Base-by-base conservation (phyloP, 2,888 invertebrate genomes). In the Drosophila picticornis region DNA sequence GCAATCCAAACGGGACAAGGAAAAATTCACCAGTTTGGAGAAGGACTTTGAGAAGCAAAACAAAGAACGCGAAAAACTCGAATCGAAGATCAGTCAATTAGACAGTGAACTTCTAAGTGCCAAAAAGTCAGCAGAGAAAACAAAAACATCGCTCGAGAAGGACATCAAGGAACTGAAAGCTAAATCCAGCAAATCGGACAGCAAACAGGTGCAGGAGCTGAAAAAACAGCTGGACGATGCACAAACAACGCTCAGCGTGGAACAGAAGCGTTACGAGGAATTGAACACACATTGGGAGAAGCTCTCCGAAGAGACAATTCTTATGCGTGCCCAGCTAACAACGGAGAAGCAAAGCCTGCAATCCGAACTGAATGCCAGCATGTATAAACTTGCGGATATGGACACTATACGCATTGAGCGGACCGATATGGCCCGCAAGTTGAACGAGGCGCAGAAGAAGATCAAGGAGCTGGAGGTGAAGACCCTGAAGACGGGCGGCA, bases 221-320 rank as follows among this genome's bases (percentile, higher is more conserved):
- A 91, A 91, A 65, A 91, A 91, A 72, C 92, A 91, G 73, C 74
- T 94, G 93, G 89, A 94, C 95, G 96, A 95, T 84, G 92, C 97
- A 66, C 96, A 97, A 91, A 94, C 94, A 82, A 95, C 96, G 36
- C 91, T 97, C 46, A 94, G 94, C 27, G 94, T 94, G 57, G 96
- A 96, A 91, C 95, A 95, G 76, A 95, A 96, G 77, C 96, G 97
- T 79, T 96, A 96, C 91, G 96, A 96, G 56, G 97, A 97, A 83
- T 94, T 98, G 62, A 97, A 96, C 36, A 94, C 95, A 25, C 97
- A 97, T 92, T 97, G 97, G 93, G 97, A 97, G 92, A 95, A 96
- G 72, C 93, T 98, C 43, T 96, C 97, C 91, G 97, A 97, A 91
- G 97, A 97, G 89, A 97, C 97, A 81, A 96, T 97, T 0, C 95